Percentiles rank a stretch among this genome's conserved stretches.
phyloP scores from a whole-genome alignment of 2,797 vertebrate genomes.

The Anas georgica region DNA sequence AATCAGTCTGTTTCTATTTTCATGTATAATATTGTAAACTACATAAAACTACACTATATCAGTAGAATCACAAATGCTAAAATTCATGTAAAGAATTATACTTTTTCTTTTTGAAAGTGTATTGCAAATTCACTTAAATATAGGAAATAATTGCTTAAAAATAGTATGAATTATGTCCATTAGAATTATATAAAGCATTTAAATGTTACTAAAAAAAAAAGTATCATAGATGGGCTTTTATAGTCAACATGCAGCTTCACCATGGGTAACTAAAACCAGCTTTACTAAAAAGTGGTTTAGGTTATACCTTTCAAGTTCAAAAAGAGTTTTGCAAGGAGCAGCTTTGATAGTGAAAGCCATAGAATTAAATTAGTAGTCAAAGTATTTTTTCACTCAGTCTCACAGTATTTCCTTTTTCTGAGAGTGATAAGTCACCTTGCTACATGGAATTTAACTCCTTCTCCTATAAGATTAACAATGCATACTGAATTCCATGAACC shows the following conservation, averaged over 20 bases:
- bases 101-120: background rate
- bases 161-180: background rate
- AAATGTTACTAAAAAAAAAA: background rate
- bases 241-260: background rate
- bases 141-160: background rate
- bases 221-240: background rate
- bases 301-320: background rate
- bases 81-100: background rate
- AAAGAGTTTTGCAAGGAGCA: background rate
- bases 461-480: background rate
- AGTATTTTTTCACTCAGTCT: background rate
- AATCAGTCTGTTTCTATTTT: background rate
- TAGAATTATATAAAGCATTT: background rate
- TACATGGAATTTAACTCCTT: conserved; percentile 32
- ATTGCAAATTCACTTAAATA: background rate
- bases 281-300: background rate
- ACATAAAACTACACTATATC: background rate
- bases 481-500: background rate
- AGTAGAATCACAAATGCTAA: background rate
- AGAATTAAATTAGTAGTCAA: conserved; percentile 1
- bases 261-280: background rate
- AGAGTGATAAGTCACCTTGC: conserved; percentile 26
- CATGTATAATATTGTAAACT: background rate
- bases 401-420: background rate
- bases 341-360: background rate